Percentiles rank a stretch among this genome's conserved stretches.
These are phyloP conservation scores for Uropsilus gracilis DNA, from an alignment of 2,113 vertebrate genomes.

Conservation along the genomic window DNA sequence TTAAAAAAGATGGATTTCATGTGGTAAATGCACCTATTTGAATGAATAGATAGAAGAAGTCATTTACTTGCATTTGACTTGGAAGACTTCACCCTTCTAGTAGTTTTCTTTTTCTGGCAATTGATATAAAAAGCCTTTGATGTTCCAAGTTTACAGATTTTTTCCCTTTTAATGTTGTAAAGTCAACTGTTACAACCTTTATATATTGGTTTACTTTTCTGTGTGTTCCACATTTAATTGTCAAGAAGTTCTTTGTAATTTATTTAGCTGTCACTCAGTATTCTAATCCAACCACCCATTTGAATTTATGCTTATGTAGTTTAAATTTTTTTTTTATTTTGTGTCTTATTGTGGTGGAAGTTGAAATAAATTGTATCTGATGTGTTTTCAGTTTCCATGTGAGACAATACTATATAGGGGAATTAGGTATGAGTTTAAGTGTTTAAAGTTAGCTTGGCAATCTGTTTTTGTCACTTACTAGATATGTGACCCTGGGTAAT, in stretches of 20 bases:
- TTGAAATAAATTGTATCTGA: conserved; percentile 14
- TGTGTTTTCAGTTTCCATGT: not conserved
- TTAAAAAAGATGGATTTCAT: conserved; percentile 14
- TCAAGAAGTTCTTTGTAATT: conserved; percentile 22
- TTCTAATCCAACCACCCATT: not conserved
- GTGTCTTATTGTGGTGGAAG: not conserved
- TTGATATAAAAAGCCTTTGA: not conserved
- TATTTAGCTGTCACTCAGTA: not conserved
- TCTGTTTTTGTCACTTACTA: not conserved
- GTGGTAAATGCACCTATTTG: not conserved
- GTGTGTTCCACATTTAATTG: not conserved
- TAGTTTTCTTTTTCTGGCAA: not conserved
- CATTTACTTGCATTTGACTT: conserved; percentile 41
- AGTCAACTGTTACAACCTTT: not conserved
- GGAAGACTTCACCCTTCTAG: not conserved
- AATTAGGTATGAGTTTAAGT: not conserved
- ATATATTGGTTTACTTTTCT: conserved; percentile 30
- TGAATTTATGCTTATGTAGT: not conserved
- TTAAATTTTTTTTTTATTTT: not conserved
- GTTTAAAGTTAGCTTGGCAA: not conserved
- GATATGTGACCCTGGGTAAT: not conserved
- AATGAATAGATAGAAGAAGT: not conserved
- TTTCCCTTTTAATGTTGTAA: not conserved
- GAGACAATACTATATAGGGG: not conserved
- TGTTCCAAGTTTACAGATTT: not conserved